Conservation (phyloP, 2,797 vertebrate species). For the Dendrocincla tyrannina region DNA sequence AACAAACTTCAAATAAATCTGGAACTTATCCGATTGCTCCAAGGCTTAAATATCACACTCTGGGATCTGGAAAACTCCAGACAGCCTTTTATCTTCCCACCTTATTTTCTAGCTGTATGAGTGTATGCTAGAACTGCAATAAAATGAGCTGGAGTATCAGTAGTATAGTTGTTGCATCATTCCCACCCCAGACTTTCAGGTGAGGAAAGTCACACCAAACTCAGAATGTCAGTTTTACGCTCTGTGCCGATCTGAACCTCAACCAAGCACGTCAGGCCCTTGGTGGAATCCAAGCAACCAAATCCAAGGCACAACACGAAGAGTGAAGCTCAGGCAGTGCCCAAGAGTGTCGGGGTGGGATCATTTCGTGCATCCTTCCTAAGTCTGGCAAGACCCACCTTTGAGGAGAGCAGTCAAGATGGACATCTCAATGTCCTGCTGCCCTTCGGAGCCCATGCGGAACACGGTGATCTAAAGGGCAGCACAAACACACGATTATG, state of each 20-base stretch:
- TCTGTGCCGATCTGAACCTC: background rate
- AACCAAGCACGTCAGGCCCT: background rate
- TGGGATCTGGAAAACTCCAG: background rate
- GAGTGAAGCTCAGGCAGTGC: background rate
- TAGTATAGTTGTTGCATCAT: background rate
- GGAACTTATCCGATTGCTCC: background rate
- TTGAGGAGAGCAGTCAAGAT: conserved; percentile 95
- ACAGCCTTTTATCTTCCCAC: background rate
- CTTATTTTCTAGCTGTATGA: background rate
- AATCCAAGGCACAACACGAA: background rate
- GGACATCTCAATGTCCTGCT: conserved; percentile 97
- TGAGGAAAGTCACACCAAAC: background rate
- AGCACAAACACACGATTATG: background rate
- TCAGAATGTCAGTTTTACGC: background rate
- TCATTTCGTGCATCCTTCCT: background rate
- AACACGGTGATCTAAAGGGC: conserved; percentile 91
- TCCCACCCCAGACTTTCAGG: background rate
- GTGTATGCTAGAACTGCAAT: background rate
- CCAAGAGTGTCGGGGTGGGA: background rate
- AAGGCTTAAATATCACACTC: background rate
- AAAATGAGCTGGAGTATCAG: background rate
- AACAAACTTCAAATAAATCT: background rate
- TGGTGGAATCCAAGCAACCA: background rate
- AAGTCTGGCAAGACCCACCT: conserved; percentile 78
- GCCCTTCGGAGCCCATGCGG: conserved; percentile 94